A percentile compares a stretch with the other conserved stretches of the same genome.
These are phyloP conservation scores for Plusia festucae DNA, from an alignment of 2,888 invertebrate species.

Conservation along the genomic window DNA sequence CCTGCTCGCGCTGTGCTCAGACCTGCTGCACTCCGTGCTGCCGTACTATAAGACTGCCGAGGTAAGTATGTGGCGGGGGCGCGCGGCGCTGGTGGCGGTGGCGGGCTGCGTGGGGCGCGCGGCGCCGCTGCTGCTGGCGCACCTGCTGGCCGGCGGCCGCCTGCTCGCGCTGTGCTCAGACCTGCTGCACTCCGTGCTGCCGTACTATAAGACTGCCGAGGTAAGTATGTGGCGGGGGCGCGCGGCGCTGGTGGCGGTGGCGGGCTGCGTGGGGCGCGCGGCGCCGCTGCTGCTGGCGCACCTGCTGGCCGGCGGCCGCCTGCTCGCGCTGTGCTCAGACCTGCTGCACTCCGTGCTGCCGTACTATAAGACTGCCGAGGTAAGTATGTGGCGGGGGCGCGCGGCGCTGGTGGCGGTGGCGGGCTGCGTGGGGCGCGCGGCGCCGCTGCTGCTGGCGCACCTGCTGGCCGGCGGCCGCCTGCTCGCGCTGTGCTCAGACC, in stretches of 20 bases:
- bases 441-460: constrained; percentile 92
- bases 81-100: constrained; percentile 92
- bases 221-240: constrained; percentile 92
- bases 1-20: constrained; percentile 94
- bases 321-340: constrained; percentile 95
- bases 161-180: constrained; percentile 95
- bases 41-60: constrained; percentile 96
- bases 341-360: constrained; percentile 93
- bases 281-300: constrained; percentile 92
- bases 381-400: constrained; percentile 91
- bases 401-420: constrained; percentile 93
- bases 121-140: constrained; percentile 92
- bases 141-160: constrained; percentile 92
- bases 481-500: constrained; percentile 94
- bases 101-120: constrained; percentile 93
- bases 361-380: constrained; percentile 95
- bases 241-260: constrained; percentile 93
- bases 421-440: constrained; percentile 92
- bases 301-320: constrained; percentile 92
- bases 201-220: constrained; percentile 95
- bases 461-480: constrained; percentile 93
- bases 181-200: constrained; percentile 93
- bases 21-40: constrained; percentile 93
- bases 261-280: constrained; percentile 92
- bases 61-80: constrained; percentile 92